These are phyloP conservation scores for Aphelenchoides bicaudatus DNA, from an alignment of 2,888 invertebrate species.

Conservation along the genomic window DNA sequence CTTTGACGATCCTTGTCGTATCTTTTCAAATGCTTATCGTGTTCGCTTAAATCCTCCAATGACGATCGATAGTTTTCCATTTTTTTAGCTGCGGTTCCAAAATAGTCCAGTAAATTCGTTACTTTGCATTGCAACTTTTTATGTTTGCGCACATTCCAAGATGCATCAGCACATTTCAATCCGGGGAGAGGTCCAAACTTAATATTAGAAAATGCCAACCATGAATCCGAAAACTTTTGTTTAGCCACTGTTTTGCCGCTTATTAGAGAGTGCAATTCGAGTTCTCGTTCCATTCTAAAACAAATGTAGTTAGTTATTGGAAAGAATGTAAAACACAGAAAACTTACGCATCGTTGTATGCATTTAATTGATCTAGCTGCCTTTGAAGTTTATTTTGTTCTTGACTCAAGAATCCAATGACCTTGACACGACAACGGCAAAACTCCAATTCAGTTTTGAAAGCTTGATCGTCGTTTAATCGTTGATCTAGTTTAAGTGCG, in stretches of 20 bases:
- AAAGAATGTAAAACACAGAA: neutral
- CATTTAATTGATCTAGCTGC: conserved; percentile 17
- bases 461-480: too few relatives aligned
- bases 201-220: neutral
- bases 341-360: conserved; percentile 15
- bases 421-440: too few relatives aligned
- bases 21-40: neutral
- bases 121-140: neutral
- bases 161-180: conserved; percentile 1
- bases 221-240: neutral
- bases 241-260: neutral
- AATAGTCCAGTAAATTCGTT: neutral
- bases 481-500: too few relatives aligned
- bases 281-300: conserved; percentile 16
- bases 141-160: neutral
- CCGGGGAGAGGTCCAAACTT: neutral
- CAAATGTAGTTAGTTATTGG: neutral
- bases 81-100: neutral
- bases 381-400: conserved; percentile 18
- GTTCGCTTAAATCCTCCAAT: conserved; percentile 3
- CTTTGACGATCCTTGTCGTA: neutral
- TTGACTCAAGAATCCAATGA: too few relatives aligned
- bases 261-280: conserved; percentile 3
- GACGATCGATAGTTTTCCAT: neutral
- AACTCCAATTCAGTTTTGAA: too few relatives aligned